Base-by-base conservation (phyloP, 1,140 invertebrate species). In the Euura lappo region DNA sequence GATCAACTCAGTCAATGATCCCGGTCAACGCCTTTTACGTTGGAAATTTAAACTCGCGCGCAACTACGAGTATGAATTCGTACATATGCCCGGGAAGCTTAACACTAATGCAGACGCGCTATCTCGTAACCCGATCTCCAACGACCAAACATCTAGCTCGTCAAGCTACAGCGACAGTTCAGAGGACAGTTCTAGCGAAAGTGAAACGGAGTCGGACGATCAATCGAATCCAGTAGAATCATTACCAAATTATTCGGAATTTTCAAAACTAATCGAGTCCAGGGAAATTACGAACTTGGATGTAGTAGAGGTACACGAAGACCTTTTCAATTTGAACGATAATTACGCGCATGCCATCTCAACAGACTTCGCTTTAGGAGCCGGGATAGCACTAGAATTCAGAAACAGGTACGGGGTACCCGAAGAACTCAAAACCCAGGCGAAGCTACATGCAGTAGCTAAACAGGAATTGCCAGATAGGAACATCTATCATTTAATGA, bases 1-100 rank as follows among this genome's bases (percentile, higher is more conserved):
- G 83, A 73, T 90, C 42, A 83, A 84, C 44, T 83, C 84, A n/a
- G 79, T 84, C 1, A 90, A 88, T 79, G 83, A 89, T 67, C 82
- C 81, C 2, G 72, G 72, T 10, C 72, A 73, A 28, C 74, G 75
- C 72, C 74, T 87, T 7, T 43, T 81, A 6, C 11, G 82, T 65
- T 85, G 80, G 80, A 66, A 72, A 80, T 70, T 84, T 0, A 76
- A 79, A 72, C 70, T 84, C 44, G 1, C 0, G 28, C 76, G 77
- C 66, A 80, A 84, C 74, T 85, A 80, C 71, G 75, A 84, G 11
- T 83, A 80, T 72, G 77, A 81, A 60, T 79, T 86, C 51, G 44
- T 74, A 13, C 79, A 83, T 72, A 79, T 74, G 72, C 46, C 69
- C 69, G 77, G 76, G n/a, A 74, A 75, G 45, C 10, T 72, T 42